These are phyloP conservation scores for Melanotus villosus DNA, from an alignment of 2,888 invertebrate genomes.

Conservation along the genomic window DNA sequence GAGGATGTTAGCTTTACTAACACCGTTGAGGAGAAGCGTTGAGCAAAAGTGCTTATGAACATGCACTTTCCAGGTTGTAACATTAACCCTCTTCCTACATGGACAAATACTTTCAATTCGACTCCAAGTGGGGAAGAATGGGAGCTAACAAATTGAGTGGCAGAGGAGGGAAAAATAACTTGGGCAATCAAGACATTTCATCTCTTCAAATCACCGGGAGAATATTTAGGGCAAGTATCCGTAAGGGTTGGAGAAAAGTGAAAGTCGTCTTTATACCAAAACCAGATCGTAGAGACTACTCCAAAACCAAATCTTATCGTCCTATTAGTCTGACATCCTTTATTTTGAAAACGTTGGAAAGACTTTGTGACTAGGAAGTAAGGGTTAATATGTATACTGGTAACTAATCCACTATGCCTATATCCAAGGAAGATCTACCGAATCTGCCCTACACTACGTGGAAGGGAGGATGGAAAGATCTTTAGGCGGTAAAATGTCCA, in stretches of 20 bases:
- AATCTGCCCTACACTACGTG: constrained; percentile 6
- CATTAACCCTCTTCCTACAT: not conserved
- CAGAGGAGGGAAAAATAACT: not conserved
- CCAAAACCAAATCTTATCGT: not conserved
- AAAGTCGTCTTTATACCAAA: not conserved
- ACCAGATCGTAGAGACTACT: not conserved
- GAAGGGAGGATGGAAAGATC: constrained; percentile 6
- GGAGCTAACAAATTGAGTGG: not conserved
- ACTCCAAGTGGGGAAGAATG: not conserved
- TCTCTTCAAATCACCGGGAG: no score
- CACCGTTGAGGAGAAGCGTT: not conserved
- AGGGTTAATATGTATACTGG: not conserved
- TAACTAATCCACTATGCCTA: constrained; percentile 8
- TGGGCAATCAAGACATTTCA: not conserved
- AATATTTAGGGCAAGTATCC: not conserved
- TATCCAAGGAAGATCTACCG: not conserved
- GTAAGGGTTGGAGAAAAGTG: not conserved
- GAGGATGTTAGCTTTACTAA: not conserved
- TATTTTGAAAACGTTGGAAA: constrained; percentile 14
- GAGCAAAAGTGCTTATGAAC: not conserved
- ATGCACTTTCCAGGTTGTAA: not conserved
- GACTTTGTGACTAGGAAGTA: not conserved
- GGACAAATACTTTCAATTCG: not conserved
- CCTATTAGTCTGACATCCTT: constrained; percentile 8
- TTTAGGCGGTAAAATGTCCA: not conserved